Conservation (phyloP, 35 echinoderm and acorn worm species). For the Holothuria glaberrima region DNA sequence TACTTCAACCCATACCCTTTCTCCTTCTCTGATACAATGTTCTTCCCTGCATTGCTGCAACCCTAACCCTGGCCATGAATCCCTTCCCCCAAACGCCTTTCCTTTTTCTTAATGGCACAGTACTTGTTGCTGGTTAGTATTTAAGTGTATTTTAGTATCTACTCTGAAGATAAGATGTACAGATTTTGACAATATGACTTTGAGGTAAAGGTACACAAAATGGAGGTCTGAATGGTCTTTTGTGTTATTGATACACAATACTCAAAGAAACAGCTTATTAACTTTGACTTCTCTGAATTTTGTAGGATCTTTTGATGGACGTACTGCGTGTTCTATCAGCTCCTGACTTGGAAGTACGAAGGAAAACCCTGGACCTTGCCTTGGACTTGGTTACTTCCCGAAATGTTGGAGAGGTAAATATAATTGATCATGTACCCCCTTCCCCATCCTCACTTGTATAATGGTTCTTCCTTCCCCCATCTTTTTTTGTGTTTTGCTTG, state of each 20-base stretch:
- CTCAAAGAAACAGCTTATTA: background rate
- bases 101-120: too few relatives aligned
- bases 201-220: background rate
- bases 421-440: background rate
- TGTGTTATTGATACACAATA: background rate
- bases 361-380: constrained; percentile 91
- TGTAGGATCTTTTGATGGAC: constrained; percentile 96
- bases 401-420: constrained; percentile 91
- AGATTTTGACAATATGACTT: background rate
- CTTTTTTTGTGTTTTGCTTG: too few relatives aligned
- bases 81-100: too few relatives aligned
- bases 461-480: too few relatives aligned
- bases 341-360: constrained; percentile 91
- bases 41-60: too few relatives aligned
- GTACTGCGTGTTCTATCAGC: constrained; percentile 90
- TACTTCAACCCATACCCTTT: too few relatives aligned
- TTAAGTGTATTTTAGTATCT: too few relatives aligned
- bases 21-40: too few relatives aligned
- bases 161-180: background rate
- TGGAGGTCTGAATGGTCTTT: background rate
- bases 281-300: background rate
- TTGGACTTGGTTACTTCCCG: constrained; percentile 93
- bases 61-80: too few relatives aligned
- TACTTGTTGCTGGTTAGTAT: too few relatives aligned
- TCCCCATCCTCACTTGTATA: too few relatives aligned